A percentile compares a stretch with the other conserved stretches of the same genome.
These are phyloP conservation scores for Sialis lutaria DNA, from an alignment of 2,888 invertebrate species.

Conservation along the genomic window DNA sequence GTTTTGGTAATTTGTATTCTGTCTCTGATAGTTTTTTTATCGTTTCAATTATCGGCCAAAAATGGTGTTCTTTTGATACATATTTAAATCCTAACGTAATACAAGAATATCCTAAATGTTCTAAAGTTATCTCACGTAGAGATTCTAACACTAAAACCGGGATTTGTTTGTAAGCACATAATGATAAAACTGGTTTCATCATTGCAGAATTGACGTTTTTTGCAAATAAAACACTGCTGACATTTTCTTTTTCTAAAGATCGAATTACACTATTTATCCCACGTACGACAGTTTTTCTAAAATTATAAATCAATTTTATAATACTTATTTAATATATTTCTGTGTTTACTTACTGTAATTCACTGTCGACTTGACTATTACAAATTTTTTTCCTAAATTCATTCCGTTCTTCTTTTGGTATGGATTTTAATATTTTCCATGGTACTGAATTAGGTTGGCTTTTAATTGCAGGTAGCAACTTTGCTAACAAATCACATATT, in stretches of 20 bases:
- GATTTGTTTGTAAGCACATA: not conserved
- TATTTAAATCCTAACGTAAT: slow-evolving; percentile 3
- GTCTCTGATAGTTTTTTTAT: not conserved
- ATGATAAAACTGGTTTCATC: not conserved
- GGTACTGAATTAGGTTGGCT: not conserved
- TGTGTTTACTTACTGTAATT: slow-evolving; percentile 2
- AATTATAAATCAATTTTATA: not conserved
- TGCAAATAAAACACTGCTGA: slow-evolving; percentile 1
- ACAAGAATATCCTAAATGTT: not conserved
- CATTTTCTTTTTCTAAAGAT: slow-evolving; percentile 1
- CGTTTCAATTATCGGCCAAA: not conserved
- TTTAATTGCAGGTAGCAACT: not conserved
- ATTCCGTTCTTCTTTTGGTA: slow-evolving; percentile 1
- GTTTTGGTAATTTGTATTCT: not conserved
- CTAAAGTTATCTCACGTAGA: not conserved
- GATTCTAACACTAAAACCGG: not conserved
- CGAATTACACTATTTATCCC: slow-evolving; percentile 3
- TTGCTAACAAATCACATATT: not conserved
- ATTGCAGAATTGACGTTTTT: not conserved
- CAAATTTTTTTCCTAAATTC: slow-evolving; percentile 1
- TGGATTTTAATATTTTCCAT: slow-evolving; percentile 1
- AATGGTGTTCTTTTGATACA: not conserved
- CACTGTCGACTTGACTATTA: not conserved
- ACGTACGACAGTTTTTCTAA: slow-evolving; percentile 1
- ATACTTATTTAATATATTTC: not conserved